A percentile compares a stretch with the other conserved stretches of the same genome.
Conservation (phyloP, 2,113 vertebrate genomes). For the Acrocephalus arundinaceus region DNA sequence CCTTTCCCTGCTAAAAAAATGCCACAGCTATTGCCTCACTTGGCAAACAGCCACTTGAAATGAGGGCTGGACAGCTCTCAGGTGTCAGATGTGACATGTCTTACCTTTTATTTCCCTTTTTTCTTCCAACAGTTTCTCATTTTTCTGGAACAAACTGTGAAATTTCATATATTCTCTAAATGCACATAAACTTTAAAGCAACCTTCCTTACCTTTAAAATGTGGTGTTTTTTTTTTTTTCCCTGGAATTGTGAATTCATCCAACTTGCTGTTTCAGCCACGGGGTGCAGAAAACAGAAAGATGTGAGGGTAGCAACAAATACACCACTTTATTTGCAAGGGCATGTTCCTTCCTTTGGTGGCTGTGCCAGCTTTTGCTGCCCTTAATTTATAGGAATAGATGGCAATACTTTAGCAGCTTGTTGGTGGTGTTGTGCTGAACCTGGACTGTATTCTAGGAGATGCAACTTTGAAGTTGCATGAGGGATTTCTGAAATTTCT, state of each 20-base stretch:
- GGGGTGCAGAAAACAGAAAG: neutral
- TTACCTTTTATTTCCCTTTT: neutral
- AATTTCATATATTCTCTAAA: neutral
- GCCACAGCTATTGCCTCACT: neutral
- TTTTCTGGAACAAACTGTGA: neutral
- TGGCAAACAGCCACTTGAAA: neutral
- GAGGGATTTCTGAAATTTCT: neutral
- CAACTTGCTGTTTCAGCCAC: neutral
- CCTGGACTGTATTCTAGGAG: neutral
- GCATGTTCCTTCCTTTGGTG: neutral
- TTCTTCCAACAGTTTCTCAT: neutral
- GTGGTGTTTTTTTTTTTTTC: neutral
- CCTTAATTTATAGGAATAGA: neutral
- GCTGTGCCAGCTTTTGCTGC: neutral
- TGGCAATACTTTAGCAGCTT: neutral
- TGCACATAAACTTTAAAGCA: neutral
- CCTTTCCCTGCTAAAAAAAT: neutral
- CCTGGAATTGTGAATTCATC: neutral
- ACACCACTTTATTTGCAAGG: neutral
- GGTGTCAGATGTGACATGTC: neutral
- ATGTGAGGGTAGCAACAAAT: neutral
- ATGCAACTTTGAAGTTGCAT: neutral
- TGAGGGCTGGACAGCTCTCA: neutral
- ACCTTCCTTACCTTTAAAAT: neutral
- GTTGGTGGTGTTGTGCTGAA: neutral